Conservation (phyloP, 2,113 vertebrate genomes). For the Eira barbara region DNA sequence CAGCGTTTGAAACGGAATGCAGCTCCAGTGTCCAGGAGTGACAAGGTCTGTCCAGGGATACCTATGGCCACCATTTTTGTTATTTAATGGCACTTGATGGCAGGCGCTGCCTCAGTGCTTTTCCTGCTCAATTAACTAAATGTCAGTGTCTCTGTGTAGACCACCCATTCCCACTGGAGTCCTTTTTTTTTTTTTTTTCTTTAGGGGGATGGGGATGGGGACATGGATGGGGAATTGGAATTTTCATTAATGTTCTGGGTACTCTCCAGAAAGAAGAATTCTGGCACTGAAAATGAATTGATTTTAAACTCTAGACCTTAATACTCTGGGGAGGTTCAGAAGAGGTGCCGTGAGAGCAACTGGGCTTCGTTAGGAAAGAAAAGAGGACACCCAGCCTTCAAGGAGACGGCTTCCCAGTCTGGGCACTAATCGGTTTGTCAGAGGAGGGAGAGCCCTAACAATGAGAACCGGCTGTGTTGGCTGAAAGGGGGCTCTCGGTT, state of each 20-base stretch:
- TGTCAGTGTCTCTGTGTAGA: not conserved
- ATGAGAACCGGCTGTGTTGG: not conserved
- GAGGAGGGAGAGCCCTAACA: not conserved
- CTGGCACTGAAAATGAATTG: not conserved
- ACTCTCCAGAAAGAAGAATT: constrained; percentile 31
- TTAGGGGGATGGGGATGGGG: not conserved
- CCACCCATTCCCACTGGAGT: not conserved
- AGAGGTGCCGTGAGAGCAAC: not conserved
- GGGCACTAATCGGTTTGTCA: not conserved
- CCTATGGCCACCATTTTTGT: not conserved
- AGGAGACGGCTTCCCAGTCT: not conserved
- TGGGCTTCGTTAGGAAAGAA: not conserved
- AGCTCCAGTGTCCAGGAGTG: not conserved
- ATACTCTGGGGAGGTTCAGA: not conserved
- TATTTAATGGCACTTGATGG: not conserved
- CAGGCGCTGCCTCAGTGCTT: not conserved
- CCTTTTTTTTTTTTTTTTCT: not conserved
- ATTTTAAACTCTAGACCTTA: not conserved
- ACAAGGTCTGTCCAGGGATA: not conserved
- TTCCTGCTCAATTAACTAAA: not conserved
- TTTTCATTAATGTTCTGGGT: not conserved
- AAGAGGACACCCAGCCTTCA: not conserved
- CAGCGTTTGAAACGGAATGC: not conserved
- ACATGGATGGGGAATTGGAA: not conserved
- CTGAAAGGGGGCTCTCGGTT: not conserved